Evolutionary conservation across 2,113 vertebrate genomes (phyloP).

Genomic region (Burhinus oedicnemus): DNA sequence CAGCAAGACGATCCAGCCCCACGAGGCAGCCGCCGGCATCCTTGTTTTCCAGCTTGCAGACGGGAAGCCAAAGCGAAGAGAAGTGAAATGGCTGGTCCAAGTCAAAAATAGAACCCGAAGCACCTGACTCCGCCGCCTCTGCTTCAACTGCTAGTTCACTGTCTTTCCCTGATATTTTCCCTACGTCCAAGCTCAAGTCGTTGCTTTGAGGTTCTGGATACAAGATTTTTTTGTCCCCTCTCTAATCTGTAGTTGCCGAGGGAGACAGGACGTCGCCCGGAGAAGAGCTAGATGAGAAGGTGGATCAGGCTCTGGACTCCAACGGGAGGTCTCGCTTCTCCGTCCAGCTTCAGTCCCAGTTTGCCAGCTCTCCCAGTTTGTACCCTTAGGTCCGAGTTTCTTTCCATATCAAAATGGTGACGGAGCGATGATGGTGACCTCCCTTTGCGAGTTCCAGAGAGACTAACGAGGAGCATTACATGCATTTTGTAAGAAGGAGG

Average conservation of each 20-base stretch:
- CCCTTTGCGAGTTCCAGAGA: neutral
- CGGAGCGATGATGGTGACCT: neutral
- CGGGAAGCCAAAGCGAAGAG: neutral
- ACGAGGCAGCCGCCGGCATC: neutral
- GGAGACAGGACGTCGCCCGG: neutral
- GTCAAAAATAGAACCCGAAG: constrained; percentile 38
- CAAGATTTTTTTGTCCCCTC: neutral
- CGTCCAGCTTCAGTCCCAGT: neutral
- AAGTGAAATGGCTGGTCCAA: neutral
- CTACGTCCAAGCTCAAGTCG: neutral
- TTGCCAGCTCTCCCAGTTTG: neutral
- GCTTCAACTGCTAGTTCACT: neutral
- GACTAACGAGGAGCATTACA: neutral
- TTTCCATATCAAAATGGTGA: neutral
- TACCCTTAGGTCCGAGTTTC: neutral
- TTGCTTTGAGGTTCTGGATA: neutral
- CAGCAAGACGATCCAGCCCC: neutral
- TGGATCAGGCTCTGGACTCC: neutral
- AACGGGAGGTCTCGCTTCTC: neutral
- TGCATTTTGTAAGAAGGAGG: neutral
- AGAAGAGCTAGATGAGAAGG: neutral
- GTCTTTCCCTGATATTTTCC: neutral
- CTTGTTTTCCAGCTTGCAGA: neutral
- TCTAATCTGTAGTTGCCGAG: constrained; percentile 28
- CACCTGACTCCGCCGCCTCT: constrained; percentile 27